Evolutionary conservation across 2,113 vertebrate genomes (phyloP).

Genomic region (Excalfactoria chinensis): DNA sequence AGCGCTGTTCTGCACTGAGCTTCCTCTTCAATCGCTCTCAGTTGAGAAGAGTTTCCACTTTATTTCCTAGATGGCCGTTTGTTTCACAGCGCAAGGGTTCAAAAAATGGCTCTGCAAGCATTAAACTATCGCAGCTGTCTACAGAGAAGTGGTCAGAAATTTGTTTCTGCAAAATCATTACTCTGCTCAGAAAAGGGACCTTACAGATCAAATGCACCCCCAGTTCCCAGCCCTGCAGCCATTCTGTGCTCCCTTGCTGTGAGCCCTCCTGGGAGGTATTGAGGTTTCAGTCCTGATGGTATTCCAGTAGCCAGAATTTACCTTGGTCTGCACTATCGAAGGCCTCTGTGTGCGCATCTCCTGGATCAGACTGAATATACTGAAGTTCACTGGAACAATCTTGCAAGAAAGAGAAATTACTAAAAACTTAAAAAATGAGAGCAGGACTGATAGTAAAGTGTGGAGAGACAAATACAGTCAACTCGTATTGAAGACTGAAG

Average conservation of each 20-base stretch:
- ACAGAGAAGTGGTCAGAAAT: background rate
- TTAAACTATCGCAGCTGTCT: background rate
- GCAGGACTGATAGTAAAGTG: background rate
- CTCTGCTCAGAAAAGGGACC: background rate
- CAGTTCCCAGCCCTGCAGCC: background rate
- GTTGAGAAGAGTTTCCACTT: constrained; percentile 9
- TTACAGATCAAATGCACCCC: background rate
- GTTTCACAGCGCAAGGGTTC: fast-evolving
- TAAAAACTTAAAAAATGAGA: background rate
- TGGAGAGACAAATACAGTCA: no score
- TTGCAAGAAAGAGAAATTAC: constrained; percentile 59
- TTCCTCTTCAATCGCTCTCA: constrained; percentile 25
- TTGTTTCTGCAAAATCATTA: background rate
- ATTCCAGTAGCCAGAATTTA: background rate
- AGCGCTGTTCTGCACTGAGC: background rate
- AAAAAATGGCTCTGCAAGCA: background rate
- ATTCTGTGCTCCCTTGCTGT: background rate
- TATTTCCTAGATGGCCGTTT: constrained; percentile 30
- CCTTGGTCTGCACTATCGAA: constrained; percentile 96
- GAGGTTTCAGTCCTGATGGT: background rate
- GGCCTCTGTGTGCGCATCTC: constrained; percentile 95
- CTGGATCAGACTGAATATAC: constrained; percentile 86
- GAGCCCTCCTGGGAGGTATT: background rate
- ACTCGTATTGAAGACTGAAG: no score
- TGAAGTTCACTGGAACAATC: constrained; percentile 91